Conservation (phyloP, 2,113 vertebrate genomes). For the Talpa occidentalis region DNA sequence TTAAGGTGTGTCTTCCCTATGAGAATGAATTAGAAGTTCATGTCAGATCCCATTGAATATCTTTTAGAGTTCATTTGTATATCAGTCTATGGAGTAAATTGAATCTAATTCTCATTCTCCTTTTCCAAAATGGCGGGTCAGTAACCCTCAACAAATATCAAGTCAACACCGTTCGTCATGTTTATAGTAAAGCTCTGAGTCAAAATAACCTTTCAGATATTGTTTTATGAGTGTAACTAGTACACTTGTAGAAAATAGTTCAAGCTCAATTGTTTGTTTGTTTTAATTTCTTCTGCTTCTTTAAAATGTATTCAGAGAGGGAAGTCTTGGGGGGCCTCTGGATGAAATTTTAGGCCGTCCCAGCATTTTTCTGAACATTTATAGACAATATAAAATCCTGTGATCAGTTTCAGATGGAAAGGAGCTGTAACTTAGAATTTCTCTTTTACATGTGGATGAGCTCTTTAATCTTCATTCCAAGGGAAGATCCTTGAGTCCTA, state of each 20-base stretch:
- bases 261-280: background rate
- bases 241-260: background rate
- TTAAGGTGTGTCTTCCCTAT: background rate
- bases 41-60: background rate
- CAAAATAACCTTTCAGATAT: background rate
- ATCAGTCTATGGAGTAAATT: constrained; percentile 28
- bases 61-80: background rate
- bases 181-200: constrained; percentile 21
- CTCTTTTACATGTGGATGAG: background rate
- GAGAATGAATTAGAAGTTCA: background rate
- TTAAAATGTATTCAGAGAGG: background rate
- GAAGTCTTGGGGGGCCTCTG: background rate
- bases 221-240: background rate
- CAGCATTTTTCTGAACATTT: background rate
- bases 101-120: constrained; percentile 54
- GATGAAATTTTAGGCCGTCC: background rate
- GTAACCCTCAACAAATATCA: background rate
- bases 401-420: constrained; percentile 10
- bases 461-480: background rate
- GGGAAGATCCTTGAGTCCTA: background rate
- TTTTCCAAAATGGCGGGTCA: background rate
- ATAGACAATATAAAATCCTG: background rate
- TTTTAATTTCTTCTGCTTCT: background rate
- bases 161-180: constrained; percentile 10
- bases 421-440: background rate